Evolutionary conservation across 2,888 invertebrate species (phyloP).

Genomic region (Hofmannophila pseudospretella): DNA sequence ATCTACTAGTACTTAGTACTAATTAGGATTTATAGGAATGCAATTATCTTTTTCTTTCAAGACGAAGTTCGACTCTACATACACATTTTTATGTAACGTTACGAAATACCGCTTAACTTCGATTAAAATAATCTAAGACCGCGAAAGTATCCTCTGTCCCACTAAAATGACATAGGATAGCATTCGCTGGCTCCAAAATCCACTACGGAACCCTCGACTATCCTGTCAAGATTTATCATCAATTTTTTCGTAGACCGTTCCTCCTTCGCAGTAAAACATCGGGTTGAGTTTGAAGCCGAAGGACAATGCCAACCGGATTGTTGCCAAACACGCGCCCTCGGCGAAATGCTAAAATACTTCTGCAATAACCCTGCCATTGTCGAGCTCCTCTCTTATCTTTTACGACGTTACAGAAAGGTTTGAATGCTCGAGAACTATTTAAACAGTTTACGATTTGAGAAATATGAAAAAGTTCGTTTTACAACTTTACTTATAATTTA

Average conservation of each 20-base stretch:
- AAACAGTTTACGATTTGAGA: slow-evolving; percentile 15
- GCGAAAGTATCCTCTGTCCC: no score
- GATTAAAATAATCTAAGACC: no score
- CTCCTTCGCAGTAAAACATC: slow-evolving; percentile 46
- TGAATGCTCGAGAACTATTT: slow-evolving; percentile 17
- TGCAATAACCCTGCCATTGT: slow-evolving; percentile 54
- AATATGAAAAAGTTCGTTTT: neutral
- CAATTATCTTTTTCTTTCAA: no score
- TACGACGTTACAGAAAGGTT: slow-evolving; percentile 46
- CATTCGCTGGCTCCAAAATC: no score
- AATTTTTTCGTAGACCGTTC: slow-evolving; percentile 23
- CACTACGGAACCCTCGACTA: slow-evolving; percentile 23
- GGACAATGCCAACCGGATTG: slow-evolving; percentile 45
- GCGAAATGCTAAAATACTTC: slow-evolving; percentile 28
- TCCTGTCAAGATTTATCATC: no score
- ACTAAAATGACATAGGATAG: no score
- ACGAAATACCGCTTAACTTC: no score
- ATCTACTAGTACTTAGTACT: no score
- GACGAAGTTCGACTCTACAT: no score
- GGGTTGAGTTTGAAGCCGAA: slow-evolving; percentile 40
- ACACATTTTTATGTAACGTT: no score
- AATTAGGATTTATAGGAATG: no score
- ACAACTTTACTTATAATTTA: no score
- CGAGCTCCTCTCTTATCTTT: slow-evolving; percentile 47
- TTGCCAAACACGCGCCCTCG: slow-evolving; percentile 48